Percentiles rank a stretch among this genome's conserved stretches.
phyloP scores from a whole-genome alignment of 2,113 vertebrate species.

The Sylvietta virens region DNA sequence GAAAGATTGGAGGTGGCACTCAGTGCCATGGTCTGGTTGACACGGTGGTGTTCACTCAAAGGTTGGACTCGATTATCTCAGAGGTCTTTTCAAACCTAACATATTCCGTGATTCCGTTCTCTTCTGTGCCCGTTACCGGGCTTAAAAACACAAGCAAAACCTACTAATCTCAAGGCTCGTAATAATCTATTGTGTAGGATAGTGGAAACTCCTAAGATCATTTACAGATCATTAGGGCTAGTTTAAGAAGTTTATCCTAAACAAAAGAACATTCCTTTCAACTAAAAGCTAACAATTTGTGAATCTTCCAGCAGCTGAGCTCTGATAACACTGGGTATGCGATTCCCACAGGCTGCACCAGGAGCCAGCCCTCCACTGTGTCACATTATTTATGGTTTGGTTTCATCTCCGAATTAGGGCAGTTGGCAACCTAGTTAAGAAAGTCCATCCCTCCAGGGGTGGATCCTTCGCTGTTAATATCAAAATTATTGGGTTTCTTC shows the following conservation, averaged over 20 bases:
- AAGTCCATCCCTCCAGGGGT: neutral
- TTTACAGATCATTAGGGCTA: neutral
- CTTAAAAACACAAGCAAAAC: neutral
- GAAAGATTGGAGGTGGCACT: neutral
- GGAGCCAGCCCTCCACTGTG: neutral
- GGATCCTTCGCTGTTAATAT: neutral
- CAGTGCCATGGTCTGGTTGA: rapidly evolving
- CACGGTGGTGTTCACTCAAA: rapidly evolving
- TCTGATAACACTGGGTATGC: neutral
- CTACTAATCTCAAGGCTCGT: rapidly evolving
- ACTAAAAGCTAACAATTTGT: neutral
- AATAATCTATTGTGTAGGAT: rapidly evolving
- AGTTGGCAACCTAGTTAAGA: neutral
- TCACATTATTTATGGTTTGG: neutral
- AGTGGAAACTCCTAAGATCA: neutral
- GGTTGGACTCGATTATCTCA: neutral
- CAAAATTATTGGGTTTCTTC: neutral
- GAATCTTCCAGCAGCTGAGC: neutral
- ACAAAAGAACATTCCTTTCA: neutral
- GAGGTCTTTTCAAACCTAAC: neutral
- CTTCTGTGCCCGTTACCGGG: rapidly evolving
- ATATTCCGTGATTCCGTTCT: neutral
- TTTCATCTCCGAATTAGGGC: neutral
- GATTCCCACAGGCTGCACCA: neutral
- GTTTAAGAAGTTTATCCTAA: neutral